Evolutionary conservation across 2,113 vertebrate species (phyloP).

Genomic region (Crotalus viridis): DNA sequence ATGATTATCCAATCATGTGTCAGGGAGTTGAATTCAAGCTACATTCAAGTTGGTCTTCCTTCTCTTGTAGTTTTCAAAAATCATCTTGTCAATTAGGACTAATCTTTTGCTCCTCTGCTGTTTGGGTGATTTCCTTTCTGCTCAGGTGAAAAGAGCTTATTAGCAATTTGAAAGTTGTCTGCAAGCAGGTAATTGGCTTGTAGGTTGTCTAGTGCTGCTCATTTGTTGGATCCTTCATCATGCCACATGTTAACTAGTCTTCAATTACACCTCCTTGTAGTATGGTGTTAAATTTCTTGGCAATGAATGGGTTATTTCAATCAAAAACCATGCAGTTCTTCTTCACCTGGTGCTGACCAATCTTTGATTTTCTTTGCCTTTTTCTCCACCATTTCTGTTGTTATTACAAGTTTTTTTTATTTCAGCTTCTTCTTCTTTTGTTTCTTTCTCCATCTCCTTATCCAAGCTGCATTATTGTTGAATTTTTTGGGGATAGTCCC

Average conservation of each 20-base stretch:
- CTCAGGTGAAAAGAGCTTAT: neutral
- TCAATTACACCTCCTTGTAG: neutral
- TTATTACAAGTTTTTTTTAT: neutral
- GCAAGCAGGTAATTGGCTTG: neutral
- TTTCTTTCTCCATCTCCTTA: neutral
- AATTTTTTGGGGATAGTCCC: neutral
- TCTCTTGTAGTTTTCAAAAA: neutral
- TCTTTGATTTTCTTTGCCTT: neutral
- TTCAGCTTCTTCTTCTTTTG: neutral
- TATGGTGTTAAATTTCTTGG: neutral
- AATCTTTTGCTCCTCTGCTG: neutral
- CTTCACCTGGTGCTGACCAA: neutral
- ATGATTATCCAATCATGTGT: neutral
- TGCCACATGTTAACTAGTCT: neutral
- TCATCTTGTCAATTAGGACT: neutral
- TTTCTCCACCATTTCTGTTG: neutral
- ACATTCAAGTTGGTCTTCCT: neutral
- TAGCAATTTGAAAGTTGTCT: neutral
- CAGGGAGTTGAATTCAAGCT: neutral
- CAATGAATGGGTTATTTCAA: neutral
- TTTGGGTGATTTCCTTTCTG: neutral
- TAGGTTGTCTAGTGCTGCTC: neutral
- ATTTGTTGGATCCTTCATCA: neutral
- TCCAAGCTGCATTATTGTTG: neutral
- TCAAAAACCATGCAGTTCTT: neutral